Percentiles rank a stretch among this genome's conserved stretches.
Conservation (phyloP, 1,140 invertebrate species). For the Lepidurus packardi region DNA sequence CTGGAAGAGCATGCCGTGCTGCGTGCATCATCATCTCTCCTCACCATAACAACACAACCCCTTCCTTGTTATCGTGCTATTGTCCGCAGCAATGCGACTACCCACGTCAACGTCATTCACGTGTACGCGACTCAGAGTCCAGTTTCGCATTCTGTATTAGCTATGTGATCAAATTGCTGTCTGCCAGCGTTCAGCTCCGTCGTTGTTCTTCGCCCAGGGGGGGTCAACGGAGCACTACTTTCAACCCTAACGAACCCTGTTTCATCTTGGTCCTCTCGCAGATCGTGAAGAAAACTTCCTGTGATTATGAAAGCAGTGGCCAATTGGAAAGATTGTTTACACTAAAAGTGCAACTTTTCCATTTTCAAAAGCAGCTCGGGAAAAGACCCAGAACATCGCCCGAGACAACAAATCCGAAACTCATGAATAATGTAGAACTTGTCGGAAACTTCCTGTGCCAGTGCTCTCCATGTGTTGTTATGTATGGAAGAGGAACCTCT, state of each 20-base stretch:
- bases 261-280: too few species aligned
- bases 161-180: too few species aligned
- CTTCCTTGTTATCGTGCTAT: background rate
- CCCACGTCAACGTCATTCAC: too few species aligned
- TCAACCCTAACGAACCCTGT: too few species aligned
- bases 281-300: background rate
- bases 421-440: constrained; percentile 11
- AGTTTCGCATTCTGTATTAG: too few species aligned
- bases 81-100: too few species aligned
- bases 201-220: too few species aligned
- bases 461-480: constrained; percentile 8
- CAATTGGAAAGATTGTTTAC: constrained; percentile 22
- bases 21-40: background rate
- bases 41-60: background rate
- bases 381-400: background rate
- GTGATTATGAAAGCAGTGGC: background rate
- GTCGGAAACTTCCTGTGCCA: constrained; percentile 13
- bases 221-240: too few species aligned
- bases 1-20: background rate
- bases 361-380: background rate
- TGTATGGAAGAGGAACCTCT: background rate
- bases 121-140: too few species aligned
- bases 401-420: background rate
- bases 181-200: too few species aligned
- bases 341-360: background rate